phyloP scores from a whole-genome alignment of 2,888 invertebrate species.

The Drosophila infuscata region DNA sequence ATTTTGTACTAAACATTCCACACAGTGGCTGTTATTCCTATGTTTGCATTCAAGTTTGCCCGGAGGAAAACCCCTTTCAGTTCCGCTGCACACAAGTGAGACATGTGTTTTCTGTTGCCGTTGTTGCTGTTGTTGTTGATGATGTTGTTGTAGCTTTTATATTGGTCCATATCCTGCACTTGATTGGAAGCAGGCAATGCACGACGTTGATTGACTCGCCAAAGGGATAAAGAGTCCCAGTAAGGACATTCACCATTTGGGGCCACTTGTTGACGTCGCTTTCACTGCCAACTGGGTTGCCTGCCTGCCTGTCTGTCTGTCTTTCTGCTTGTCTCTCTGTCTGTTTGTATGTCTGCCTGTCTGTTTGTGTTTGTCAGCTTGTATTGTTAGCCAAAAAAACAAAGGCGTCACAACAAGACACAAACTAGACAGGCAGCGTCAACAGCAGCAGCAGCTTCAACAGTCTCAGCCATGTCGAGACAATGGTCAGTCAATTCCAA shows the following conservation, averaged over 20 bases:
- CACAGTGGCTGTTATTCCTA: slow-evolving; percentile 5
- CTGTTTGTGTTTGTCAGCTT: slow-evolving; percentile 43
- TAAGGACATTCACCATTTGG: slow-evolving; percentile 53
- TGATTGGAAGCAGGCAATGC: slow-evolving; percentile 54
- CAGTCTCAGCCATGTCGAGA: slow-evolving; percentile 17
- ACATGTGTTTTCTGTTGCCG: not conserved
- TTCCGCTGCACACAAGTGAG: slow-evolving; percentile 9
- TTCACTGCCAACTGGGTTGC: slow-evolving; percentile 4
- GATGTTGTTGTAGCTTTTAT: not conserved
- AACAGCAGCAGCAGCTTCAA: slow-evolving; percentile 31
- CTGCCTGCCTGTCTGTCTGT: slow-evolving; percentile 14
- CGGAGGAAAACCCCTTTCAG: not conserved
- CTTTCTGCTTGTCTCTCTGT: slow-evolving; percentile 10
- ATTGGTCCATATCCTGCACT: slow-evolving; percentile 50
- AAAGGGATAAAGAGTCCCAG: slow-evolving; percentile 51
- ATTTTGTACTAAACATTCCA: slow-evolving; percentile 15
- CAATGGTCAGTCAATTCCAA: slow-evolving; percentile 27
- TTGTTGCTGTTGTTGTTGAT: too few relatives aligned
- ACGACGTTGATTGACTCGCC: slow-evolving; percentile 71
- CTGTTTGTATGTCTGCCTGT: slow-evolving; percentile 25
- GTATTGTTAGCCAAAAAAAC: slow-evolving; percentile 67
- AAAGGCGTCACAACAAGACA: slow-evolving; percentile 73
- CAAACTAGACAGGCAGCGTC: slow-evolving; percentile 61
- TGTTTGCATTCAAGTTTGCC: slow-evolving; percentile 7
- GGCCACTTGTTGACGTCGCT: slow-evolving; percentile 57